Conservation (phyloP, 2,113 vertebrate species). For the Chaetura pelagica region DNA sequence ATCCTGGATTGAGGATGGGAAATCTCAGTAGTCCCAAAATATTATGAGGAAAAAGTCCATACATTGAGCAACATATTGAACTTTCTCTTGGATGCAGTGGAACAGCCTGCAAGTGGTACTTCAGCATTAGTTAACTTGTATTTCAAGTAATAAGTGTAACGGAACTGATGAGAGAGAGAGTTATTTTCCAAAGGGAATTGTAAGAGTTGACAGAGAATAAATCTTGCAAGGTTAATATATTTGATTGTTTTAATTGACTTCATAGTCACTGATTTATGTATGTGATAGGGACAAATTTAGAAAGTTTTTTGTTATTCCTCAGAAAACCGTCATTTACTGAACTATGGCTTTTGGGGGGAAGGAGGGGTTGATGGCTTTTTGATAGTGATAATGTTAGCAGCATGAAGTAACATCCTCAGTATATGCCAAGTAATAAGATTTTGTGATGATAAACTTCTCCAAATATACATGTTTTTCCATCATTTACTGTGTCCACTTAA, state of each 20-base stretch:
- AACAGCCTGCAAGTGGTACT: neutral
- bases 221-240: neutral
- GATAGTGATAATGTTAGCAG: neutral
- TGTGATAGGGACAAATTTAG: neutral
- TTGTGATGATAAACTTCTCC: neutral
- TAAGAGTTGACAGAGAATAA: neutral
- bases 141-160: neutral
- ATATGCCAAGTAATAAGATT: neutral
- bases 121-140: neutral
- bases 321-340: neutral
- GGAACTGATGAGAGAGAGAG: neutral
- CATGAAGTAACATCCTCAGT: neutral
- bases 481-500: neutral
- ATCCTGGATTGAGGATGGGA: neutral
- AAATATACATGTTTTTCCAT: neutral
- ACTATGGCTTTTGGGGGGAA: neutral
- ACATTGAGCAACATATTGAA: neutral
- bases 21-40: neutral
- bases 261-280: neutral
- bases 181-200: neutral
- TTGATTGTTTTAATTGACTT: neutral
- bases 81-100: neutral
- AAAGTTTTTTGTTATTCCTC: neutral
- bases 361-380: neutral
- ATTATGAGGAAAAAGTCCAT: neutral